Evolutionary conservation across 1,140 invertebrate genomes (phyloP).

Genomic region (Eriocheir sinensis): DNA sequence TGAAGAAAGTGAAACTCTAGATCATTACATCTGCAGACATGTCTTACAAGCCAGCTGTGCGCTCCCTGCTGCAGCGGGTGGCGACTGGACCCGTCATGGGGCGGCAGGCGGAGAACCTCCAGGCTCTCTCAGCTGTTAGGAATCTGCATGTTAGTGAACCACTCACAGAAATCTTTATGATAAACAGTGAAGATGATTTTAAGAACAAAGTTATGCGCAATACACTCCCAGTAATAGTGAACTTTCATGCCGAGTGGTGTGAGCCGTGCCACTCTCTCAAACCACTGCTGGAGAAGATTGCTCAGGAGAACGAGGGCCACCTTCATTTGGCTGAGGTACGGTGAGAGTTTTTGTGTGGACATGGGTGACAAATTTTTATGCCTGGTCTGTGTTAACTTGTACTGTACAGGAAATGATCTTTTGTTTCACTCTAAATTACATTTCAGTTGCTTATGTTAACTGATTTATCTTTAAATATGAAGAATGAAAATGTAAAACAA

Average conservation of each 20-base stretch:
- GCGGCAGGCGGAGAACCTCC: not conserved
- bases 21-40: not conserved
- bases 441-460: too few species aligned
- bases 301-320: conserved; percentile 61
- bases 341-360: not conserved
- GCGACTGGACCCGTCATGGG: not conserved
- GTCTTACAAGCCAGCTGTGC: not conserved
- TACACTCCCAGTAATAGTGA: conserved; percentile 79
- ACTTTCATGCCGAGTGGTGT: conserved; percentile 80
- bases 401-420: too few species aligned
- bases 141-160: conserved; percentile 43
- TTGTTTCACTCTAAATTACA: too few species aligned
- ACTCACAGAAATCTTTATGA: conserved; percentile 73
- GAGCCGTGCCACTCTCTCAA: conserved; percentile 80
- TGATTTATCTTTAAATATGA: too few species aligned
- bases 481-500: too few species aligned
- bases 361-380: too few species aligned
- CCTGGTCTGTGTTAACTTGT: too few species aligned
- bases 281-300: conserved; percentile 78
- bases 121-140: conserved; percentile 6
- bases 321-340: conserved; percentile 77
- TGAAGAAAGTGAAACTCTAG: conserved; percentile 68
- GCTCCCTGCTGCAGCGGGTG: not conserved
- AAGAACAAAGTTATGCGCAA: conserved; percentile 79
- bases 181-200: conserved; percentile 79